phyloP scores from a whole-genome alignment of 2,888 invertebrate species.

The Hoplodrina blanda region DNA sequence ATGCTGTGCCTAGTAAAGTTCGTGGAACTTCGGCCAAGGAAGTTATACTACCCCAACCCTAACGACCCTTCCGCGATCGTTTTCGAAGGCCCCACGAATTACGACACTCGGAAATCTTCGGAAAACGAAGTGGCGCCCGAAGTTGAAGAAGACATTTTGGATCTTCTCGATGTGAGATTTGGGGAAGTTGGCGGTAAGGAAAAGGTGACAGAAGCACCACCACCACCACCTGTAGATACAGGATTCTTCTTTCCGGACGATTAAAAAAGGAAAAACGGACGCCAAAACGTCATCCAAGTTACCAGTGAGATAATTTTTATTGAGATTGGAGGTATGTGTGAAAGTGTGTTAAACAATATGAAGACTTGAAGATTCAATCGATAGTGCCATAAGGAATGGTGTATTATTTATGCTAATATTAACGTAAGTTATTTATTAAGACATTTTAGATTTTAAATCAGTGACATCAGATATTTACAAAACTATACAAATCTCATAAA shows the following conservation, averaged over 20 bases:
- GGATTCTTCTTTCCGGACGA: slow-evolving; percentile 67
- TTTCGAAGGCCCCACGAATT: slow-evolving; percentile 80
- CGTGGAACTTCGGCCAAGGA: slow-evolving; percentile 45
- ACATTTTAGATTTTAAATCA: slow-evolving; percentile 16
- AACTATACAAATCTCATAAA: slow-evolving; percentile 19
- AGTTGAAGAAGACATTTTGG: slow-evolving; percentile 63
- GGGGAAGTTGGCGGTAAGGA: slow-evolving; percentile 44
- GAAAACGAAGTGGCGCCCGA: slow-evolving; percentile 61
- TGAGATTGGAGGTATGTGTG: slow-evolving; percentile 14
- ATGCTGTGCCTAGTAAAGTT: slow-evolving; percentile 53
- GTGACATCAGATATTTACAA: slow-evolving; percentile 23
- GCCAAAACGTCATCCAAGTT: slow-evolving; percentile 13
- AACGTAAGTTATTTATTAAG: slow-evolving; percentile 36
- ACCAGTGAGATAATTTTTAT: slow-evolving; percentile 51
- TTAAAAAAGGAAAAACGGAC: slow-evolving; percentile 32
- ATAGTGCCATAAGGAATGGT: slow-evolving; percentile 54
- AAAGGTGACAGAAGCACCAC: background rate
- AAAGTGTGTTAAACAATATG: slow-evolving; percentile 25
- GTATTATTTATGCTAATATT: slow-evolving; percentile 41
- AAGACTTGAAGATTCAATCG: slow-evolving; percentile 25
- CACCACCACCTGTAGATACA: background rate
- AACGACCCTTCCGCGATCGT: slow-evolving; percentile 75
- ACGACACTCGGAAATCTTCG: slow-evolving; percentile 51
- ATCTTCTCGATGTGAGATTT: slow-evolving; percentile 62
- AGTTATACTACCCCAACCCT: slow-evolving; percentile 69